These are phyloP conservation scores for Odocoileus hemionus DNA, from an alignment of 2,113 vertebrate genomes.

Conservation along the genomic window DNA sequence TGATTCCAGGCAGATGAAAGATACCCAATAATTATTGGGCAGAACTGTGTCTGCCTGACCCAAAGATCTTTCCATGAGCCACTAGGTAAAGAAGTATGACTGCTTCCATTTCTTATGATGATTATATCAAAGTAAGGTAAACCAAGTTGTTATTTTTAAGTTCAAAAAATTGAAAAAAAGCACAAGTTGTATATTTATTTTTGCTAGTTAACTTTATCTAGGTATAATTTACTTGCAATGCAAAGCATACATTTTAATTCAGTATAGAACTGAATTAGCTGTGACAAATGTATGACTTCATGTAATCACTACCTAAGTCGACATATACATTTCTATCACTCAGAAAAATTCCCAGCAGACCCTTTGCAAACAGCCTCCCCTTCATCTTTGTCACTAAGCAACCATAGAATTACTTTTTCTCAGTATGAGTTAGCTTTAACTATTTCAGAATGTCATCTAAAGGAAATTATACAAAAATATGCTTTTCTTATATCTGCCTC, in stretches of 20 bases:
- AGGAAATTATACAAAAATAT: background rate
- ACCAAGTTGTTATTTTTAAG: background rate
- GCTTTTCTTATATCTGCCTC: background rate
- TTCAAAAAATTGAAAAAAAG: background rate
- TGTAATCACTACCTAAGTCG: background rate
- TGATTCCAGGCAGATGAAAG: background rate
- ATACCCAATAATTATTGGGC: background rate
- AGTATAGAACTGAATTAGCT: background rate
- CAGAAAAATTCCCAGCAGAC: background rate
- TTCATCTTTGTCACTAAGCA: background rate
- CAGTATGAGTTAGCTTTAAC: background rate
- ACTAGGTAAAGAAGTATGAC: background rate
- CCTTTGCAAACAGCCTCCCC: background rate
- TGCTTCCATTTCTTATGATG: background rate
- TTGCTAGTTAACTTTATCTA: background rate
- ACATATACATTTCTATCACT: background rate
- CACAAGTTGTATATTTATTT: background rate
- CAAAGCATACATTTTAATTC: background rate
- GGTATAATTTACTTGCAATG: background rate
- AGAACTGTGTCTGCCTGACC: background rate
- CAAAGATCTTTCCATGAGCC: background rate
- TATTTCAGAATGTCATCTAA: constrained; percentile 7
- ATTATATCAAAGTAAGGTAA: background rate
- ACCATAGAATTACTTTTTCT: background rate
- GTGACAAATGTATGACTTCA: constrained; percentile 13